Conservation (phyloP, 2,888 invertebrate genomes). For the Fragum fragum region DNA sequence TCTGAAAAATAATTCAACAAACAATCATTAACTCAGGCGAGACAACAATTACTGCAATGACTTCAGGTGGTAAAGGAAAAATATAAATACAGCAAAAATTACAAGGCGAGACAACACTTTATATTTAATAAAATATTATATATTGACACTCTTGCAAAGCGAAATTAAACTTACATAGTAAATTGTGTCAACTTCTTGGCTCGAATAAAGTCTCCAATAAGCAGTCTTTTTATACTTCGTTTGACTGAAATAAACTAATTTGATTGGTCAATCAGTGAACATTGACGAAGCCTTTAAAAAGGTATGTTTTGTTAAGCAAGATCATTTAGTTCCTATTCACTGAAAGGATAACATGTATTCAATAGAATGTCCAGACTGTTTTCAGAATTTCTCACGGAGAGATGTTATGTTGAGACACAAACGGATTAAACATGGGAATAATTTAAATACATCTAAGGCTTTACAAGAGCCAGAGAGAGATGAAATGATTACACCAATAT, state of each 20-base stretch:
- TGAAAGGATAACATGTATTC: conserved; percentile 4
- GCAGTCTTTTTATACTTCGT: not conserved
- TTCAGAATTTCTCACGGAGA: conserved; percentile 27
- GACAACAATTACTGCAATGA: too few species aligned
- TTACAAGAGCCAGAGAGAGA: not conserved
- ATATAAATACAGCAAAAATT: too few species aligned
- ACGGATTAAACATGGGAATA: conserved; percentile 29
- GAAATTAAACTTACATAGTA: not conserved
- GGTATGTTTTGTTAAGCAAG: not conserved
- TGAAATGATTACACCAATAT: too few species aligned
- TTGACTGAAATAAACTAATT: not conserved
- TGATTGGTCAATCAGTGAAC: not conserved
- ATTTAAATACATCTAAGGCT: not conserved
- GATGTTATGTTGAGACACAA: conserved; percentile 34
- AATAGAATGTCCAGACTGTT: conserved; percentile 24
- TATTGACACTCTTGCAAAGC: too few species aligned
- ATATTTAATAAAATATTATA: too few species aligned
- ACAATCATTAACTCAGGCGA: too few species aligned
- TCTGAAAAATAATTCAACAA: too few species aligned
- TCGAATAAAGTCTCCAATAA: not conserved
- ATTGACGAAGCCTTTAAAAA: not conserved
- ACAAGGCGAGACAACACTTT: not conserved
- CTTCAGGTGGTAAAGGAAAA: too few species aligned
- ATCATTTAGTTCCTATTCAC: not conserved
- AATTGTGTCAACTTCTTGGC: too few species aligned